Evolutionary conservation across 2,113 vertebrate genomes (phyloP), one percentile per base, ranked within the genome.

Genomic region (Eulacestoma nigropectus): DNA sequence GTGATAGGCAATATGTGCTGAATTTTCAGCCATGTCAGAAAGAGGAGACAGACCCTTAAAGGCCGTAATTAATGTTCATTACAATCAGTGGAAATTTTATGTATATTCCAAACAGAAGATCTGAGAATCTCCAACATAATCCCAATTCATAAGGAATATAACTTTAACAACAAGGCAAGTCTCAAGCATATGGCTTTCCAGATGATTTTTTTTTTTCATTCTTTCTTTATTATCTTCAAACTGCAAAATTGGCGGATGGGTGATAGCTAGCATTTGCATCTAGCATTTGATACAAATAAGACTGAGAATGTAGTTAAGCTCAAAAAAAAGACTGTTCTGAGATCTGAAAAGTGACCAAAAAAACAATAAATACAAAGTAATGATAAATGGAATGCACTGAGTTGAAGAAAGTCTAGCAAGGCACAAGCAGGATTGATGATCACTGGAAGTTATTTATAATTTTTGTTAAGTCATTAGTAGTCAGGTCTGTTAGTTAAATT

Each of bases 401-500:
- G 47, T 64, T 96, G 69, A 59, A 77, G 82, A 90, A 90, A 93
- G 25, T 56, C 47, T 78, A 91, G 76, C 0, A 2, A 65, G 32
- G 52, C 3, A 1, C 27, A 65, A 74, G 41, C 23, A 52, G 81
- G 41, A 93, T 80, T 96, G 87, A 87, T 92, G 75, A 75, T 41
- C 0, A 1, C 25, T 67, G 68, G 46, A 96, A 93, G 79, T 88
- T 92, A 86, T 94, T 96, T 86, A 56, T 63, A 55, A 92, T 78
- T 93, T 95, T 86, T 87, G 41, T 87, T 74, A 87, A 94, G 68
- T 73, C 35, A 1, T 92, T 92, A 92, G n/a, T 57, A 96, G 83
- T 82, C 79, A 92, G 56, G 22, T 88, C 79, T 91, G 33, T 90
- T 94, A 74, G 64, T 62, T 47, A 94, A 96, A 96, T 91, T 87